Conservation (phyloP, 2,888 invertebrate species). For the Gortyna flavago region DNA sequence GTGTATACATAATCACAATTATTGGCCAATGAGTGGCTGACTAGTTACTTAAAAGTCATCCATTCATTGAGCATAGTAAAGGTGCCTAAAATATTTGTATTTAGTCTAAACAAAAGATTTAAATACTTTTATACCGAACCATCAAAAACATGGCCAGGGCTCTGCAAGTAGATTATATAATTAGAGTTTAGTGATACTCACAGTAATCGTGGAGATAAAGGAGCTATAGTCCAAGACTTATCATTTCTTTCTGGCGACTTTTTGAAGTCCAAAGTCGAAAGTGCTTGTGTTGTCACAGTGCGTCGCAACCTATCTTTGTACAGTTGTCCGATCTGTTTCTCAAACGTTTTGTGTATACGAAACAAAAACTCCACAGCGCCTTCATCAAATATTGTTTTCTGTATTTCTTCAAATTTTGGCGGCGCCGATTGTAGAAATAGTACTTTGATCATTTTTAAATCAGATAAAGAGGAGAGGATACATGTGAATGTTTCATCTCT, state of each 20-base stretch:
- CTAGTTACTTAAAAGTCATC: neutral
- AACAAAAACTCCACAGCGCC: conserved; percentile 90
- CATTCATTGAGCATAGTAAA: neutral
- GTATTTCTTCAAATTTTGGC: conserved; percentile 88
- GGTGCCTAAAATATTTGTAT: neutral
- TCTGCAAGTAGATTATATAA: neutral
- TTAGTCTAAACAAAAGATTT: too few relatives aligned
- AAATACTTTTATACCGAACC: too few relatives aligned
- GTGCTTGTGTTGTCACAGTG: conserved; percentile 75
- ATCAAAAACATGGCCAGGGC: neutral
- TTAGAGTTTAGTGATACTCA: conserved; percentile 70
- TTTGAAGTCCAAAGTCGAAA: conserved; percentile 81
- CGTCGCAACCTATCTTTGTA: conserved; percentile 82
- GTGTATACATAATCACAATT: neutral
- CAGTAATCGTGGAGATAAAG: conserved; percentile 89
- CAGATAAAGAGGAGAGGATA: neutral
- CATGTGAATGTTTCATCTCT: conserved; percentile 19
- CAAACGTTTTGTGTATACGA: conserved; percentile 87
- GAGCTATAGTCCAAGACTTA: conserved; percentile 90
- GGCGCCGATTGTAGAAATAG: conserved; percentile 88
- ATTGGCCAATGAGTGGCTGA: neutral
- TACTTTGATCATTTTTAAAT: conserved; percentile 73
- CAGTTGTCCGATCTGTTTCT: conserved; percentile 85
- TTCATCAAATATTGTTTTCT: conserved; percentile 88
- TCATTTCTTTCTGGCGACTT: conserved; percentile 82